These are phyloP conservation scores for Malthinus seriepunctatus DNA, from an alignment of 2,888 invertebrate genomes.

Conservation along the genomic window DNA sequence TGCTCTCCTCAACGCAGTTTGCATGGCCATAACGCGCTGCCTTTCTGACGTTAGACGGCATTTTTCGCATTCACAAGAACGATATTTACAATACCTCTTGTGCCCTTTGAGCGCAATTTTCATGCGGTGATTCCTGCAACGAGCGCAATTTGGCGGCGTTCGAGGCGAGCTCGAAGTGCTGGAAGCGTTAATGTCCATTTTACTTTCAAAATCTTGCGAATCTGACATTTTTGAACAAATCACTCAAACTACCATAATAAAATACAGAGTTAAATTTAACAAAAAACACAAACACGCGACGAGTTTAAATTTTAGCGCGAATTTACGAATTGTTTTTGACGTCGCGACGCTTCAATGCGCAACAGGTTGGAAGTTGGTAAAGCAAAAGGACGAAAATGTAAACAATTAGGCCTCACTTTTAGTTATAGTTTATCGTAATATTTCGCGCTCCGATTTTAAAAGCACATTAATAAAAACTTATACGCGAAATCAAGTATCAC, in stretches of 20 bases:
- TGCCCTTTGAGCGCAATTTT: constrained; percentile 89
- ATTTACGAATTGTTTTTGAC: constrained; percentile 2
- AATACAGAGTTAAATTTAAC: not conserved
- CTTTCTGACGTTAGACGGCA: constrained; percentile 85
- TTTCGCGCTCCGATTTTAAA: constrained; percentile 19
- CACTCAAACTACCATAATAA: constrained; percentile 34
- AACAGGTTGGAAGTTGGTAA: constrained; percentile 24
- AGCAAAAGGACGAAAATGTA: constrained; percentile 3
- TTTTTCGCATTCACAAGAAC: constrained; percentile 83
- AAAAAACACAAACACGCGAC: not conserved
- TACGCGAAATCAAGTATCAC: constrained; percentile 51
- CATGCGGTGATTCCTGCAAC: constrained; percentile 90
- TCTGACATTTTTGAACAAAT: constrained; percentile 55
- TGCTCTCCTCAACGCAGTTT: constrained; percentile 81
- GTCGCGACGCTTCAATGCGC: constrained; percentile 11
- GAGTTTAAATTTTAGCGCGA: not conserved
- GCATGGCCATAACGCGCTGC: constrained; percentile 86
- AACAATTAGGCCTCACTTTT: constrained; percentile 18
- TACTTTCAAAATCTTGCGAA: constrained; percentile 58
- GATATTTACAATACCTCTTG: constrained; percentile 88
- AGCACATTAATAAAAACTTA: constrained; percentile 21
- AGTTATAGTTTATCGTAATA: constrained; percentile 7
- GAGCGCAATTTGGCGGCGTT: constrained; percentile 89
- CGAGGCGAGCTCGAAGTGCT: constrained; percentile 67
- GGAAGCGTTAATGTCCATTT: constrained; percentile 58